These are phyloP conservation scores for Hycleus cichorii DNA, from an alignment of 1,140 invertebrate genomes.

Conservation along the genomic window DNA sequence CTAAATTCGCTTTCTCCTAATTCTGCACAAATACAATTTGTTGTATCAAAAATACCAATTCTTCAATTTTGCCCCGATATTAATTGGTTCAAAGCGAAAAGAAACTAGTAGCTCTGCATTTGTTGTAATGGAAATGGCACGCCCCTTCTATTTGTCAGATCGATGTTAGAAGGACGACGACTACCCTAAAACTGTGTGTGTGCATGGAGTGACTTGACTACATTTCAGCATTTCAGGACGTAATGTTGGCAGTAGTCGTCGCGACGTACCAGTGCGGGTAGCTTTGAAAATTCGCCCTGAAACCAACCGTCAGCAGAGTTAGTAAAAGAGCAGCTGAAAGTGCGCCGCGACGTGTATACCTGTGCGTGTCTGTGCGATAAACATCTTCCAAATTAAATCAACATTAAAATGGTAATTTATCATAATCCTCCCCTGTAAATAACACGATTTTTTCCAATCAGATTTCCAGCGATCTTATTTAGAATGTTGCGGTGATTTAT, in stretches of 20 bases:
- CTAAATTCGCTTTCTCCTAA: too few species aligned
- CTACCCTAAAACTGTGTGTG: neutral
- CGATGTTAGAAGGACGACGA: constrained; percentile 9
- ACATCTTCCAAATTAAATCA: too few species aligned
- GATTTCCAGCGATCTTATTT: too few species aligned
- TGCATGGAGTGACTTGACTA: neutral
- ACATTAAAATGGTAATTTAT: too few species aligned
- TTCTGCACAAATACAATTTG: too few species aligned
- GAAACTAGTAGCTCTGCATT: neutral
- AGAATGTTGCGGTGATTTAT: too few species aligned
- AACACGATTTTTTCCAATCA: too few species aligned
- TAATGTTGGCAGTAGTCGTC: constrained; percentile 16
- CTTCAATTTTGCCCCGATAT: too few species aligned
- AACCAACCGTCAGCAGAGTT: too few species aligned
- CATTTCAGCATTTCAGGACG: neutral
- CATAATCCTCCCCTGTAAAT: too few species aligned
- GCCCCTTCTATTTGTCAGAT: constrained; percentile 23
- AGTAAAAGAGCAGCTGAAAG: too few species aligned
- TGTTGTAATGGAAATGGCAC: constrained; percentile 11
- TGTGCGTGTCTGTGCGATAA: constrained; percentile 1
- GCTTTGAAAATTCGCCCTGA: neutral
- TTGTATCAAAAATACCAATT: too few species aligned
- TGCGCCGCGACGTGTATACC: neutral
- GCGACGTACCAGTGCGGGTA: constrained; percentile 12
- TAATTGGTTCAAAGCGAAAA: neutral